Base-by-base conservation (phyloP, 2,888 invertebrate species). In the Diarsia rubi region DNA sequence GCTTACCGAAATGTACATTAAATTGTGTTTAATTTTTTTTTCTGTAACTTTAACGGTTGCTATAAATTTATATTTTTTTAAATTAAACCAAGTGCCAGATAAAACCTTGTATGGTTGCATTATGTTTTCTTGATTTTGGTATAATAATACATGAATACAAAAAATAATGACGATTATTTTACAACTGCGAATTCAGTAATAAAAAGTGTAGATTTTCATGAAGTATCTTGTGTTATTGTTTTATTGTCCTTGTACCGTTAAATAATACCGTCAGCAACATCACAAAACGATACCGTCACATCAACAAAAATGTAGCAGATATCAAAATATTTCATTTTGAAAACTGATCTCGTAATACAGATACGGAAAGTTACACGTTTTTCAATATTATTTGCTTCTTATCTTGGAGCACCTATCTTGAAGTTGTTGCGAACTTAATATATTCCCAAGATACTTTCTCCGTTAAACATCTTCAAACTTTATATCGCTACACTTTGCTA, bases 381-480 rank as follows among this genome's bases (percentile, higher is more conserved):
- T 88, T 86, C 85, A 87, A 87, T 86, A 87, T 88, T 89, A 90
- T 89, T 89, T 87, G 81, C 81, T 73, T 79, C 85, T 85, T 86
- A 84, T 76, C 85, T 81, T 80, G 78, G 74, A 86, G 87, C 85
- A 89, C 88, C 90, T 90, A 89, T 88, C 87, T 84, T 75, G 75
- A 89, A 90, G 88, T 90, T 89, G 84, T 89, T 88, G 82, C 84
- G 81, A 91, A 91, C 88, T 91, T 90, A 89, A 90, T 91, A 89
- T 90, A 89, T 91, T 90, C 88, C 82, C 87, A 73, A 78, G 83
- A 88, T 90, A 91, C 90, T 91, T 91, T 90, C 85, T 68, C 85
- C 85, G 89, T 88, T 88, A 88, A 89, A 87, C 86, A 89, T 88
- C 88, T 88, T 83, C 83, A 88, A 90, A 90, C 88, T 91, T 90